A percentile compares a stretch with the other conserved stretches of the same genome.
phyloP scores from a whole-genome alignment of 2,113 vertebrate genomes.

The Galbula dea region DNA sequence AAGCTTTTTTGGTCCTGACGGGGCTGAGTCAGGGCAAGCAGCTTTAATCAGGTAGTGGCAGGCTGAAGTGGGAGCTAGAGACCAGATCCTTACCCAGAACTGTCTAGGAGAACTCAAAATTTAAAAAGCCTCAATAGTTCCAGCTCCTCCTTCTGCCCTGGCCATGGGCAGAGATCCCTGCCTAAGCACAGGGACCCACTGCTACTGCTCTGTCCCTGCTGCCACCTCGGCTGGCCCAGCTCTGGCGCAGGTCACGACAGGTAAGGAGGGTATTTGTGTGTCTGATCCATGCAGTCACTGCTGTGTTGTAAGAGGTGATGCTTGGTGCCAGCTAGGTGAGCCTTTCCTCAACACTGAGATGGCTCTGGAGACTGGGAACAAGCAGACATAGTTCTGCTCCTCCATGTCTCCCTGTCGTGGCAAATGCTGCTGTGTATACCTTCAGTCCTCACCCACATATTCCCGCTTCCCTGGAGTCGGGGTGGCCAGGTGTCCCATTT shows the following conservation, averaged over 20 bases:
- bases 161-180: too few relatives aligned
- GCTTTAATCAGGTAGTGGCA: not conserved
- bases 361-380: not conserved
- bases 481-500: not conserved
- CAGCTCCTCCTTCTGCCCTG: not conserved
- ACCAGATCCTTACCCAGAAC: too few relatives aligned
- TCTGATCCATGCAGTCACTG: not conserved
- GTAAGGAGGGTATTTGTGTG: not conserved
- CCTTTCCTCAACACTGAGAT: accelerated
- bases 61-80: not conserved
- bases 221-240: not conserved
- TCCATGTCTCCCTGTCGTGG: not conserved
- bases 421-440: accelerated
- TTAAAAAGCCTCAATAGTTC: accelerated
- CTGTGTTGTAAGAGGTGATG: not conserved
- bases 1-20: not conserved
- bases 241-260: not conserved
- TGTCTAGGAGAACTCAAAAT: not conserved
- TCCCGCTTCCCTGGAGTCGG: accelerated
- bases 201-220: too few relatives aligned
- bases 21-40: not conserved
- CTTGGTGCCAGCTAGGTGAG: not conserved
- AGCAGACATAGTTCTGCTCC: not conserved
- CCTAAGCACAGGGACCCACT: too few relatives aligned
- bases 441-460: accelerated